Percentiles rank a stretch among this genome's conserved stretches.
phyloP scores from a whole-genome alignment of 2,113 vertebrate species.

The Oreocharis arfaki region DNA sequence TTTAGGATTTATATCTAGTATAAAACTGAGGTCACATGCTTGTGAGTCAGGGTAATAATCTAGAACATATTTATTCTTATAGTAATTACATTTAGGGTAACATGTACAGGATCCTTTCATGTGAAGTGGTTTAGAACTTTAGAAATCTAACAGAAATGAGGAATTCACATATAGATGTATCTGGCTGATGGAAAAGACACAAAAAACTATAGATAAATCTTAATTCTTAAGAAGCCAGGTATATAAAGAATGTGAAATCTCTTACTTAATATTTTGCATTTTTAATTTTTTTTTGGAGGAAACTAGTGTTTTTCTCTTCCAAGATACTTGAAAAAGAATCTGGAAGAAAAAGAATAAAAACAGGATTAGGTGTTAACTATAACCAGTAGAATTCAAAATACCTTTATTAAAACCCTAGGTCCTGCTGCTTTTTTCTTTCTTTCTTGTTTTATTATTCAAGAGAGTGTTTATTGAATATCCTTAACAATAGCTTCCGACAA shows the following conservation, averaged over 20 bases:
- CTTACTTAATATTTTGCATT: neutral
- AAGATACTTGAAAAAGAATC: neutral
- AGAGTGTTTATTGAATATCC: neutral
- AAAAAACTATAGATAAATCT: neutral
- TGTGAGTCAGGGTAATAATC: neutral
- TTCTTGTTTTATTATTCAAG: neutral
- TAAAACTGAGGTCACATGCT: neutral
- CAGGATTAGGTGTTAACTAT: neutral
- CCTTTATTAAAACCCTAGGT: neutral
- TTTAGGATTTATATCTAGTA: neutral
- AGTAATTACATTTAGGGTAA: neutral
- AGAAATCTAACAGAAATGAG: neutral
- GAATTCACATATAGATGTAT: neutral
- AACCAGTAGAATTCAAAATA: neutral
- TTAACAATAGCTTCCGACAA: neutral
- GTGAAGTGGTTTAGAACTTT: neutral
- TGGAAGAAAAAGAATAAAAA: neutral
- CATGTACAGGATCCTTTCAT: fast-evolving
- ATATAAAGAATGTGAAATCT: neutral
- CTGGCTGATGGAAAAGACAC: neutral
- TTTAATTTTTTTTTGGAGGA: neutral
- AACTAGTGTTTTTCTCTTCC: neutral
- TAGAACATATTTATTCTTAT: neutral
- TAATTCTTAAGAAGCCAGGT: neutral
- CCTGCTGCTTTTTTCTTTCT: neutral